Evolutionary conservation across 2,888 invertebrate genomes (phyloP).

Genomic region (Limnephilus auricula): DNA sequence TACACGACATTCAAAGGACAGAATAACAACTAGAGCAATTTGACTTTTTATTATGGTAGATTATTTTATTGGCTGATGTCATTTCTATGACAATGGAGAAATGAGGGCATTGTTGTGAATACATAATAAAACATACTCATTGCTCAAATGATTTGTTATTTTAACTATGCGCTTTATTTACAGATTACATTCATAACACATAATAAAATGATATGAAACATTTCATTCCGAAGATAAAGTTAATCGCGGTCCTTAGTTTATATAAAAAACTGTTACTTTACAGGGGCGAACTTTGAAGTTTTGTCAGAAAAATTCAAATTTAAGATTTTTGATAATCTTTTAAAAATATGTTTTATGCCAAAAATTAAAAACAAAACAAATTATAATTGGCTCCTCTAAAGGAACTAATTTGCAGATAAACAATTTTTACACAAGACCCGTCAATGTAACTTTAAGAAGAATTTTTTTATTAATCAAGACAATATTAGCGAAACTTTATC

Average conservation of each 20-base stretch:
- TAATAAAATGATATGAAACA: neutral
- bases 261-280: neutral
- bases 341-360: neutral
- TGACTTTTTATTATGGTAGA: neutral
- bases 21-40: neutral
- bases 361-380: no score
- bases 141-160: neutral
- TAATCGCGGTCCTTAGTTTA: neutral
- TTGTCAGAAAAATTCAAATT: neutral
- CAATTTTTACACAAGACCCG: neutral
- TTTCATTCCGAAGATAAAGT: neutral
- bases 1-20: neutral
- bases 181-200: neutral
- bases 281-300: neutral
- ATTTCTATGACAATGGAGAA: neutral
- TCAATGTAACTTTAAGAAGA: neutral
- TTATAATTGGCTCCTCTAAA: neutral
- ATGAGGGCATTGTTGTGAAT: neutral
- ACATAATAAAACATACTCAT: neutral
- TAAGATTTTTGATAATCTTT: neutral
- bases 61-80: neutral
- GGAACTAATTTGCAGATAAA: neutral
- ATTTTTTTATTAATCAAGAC: no score
- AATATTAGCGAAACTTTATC: no score
- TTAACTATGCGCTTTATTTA: neutral